phyloP scores from a whole-genome alignment of 2,113 vertebrate species.

The Blennius ocellaris region DNA sequence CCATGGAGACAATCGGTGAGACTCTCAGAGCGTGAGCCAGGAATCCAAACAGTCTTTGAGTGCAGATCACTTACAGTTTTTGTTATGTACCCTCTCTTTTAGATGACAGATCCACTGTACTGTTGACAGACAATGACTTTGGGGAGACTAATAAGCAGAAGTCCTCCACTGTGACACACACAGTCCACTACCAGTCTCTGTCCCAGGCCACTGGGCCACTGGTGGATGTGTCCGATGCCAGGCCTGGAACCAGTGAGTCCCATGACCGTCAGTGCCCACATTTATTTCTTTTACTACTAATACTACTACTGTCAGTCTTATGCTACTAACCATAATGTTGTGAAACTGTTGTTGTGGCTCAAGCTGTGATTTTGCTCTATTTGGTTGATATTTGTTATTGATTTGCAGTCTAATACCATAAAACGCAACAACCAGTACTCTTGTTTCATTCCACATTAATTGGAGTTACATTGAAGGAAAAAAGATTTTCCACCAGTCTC shows the following conservation, averaged over 20 bases:
- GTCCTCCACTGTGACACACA: constrained; percentile 97
- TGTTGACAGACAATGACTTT: constrained; percentile 97
- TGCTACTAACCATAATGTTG: constrained; percentile 33
- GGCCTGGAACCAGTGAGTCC: constrained; percentile 98
- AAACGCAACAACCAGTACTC: constrained; percentile 12
- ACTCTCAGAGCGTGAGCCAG: not conserved
- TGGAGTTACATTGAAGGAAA: constrained; percentile 4
- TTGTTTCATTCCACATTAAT: constrained; percentile 20
- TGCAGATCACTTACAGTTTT: not conserved
- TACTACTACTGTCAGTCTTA: not conserved
- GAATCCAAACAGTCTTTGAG: no score
- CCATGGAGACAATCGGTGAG: constrained; percentile 98
- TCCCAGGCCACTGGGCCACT: constrained; percentile 97
- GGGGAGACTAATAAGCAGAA: constrained; percentile 97
- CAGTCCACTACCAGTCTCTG: constrained; percentile 97
- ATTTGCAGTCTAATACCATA: not conserved
- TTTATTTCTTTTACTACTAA: constrained; percentile 72
- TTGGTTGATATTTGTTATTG: not conserved
- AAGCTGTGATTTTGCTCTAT: not conserved
- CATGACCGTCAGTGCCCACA: constrained; percentile 74
- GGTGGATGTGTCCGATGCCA: constrained; percentile 97
- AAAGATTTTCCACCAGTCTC: constrained; percentile 9
- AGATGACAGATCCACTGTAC: constrained; percentile 97
- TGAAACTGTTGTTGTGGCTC: constrained; percentile 8
- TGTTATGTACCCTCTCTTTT: not conserved